Evolutionary conservation across 2,113 vertebrate genomes (phyloP).

Genomic region (Takifugu bimaculatus): DNA sequence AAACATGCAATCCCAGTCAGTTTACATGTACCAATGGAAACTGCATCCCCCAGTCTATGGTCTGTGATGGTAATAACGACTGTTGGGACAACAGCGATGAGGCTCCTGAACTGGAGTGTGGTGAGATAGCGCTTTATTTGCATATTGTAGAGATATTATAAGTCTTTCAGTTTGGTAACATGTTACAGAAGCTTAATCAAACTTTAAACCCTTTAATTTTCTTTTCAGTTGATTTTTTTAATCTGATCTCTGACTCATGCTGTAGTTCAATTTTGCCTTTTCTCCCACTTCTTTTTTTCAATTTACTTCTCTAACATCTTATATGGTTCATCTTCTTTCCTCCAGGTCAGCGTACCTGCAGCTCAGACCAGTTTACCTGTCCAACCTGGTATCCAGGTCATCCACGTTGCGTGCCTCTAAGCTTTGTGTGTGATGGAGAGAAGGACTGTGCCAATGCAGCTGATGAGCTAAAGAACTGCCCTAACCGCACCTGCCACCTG

Average conservation of each 20-base stretch:
- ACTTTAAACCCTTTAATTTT: neutral
- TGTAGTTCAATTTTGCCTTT: no score
- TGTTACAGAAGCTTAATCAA: neutral
- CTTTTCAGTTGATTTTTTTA: neutral
- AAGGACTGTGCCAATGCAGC: constrained; percentile 80
- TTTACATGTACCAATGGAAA: constrained; percentile 74
- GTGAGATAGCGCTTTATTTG: constrained; percentile 43
- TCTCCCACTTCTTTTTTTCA: no score
- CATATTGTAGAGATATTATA: neutral
- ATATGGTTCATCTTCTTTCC: neutral
- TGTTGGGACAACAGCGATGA: constrained; percentile 93
- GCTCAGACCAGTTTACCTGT: constrained; percentile 86
- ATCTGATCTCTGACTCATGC: no score
- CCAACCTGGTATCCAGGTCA: constrained; percentile 74
- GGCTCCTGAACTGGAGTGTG: constrained; percentile 75
- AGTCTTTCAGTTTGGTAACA: neutral
- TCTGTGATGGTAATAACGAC: constrained; percentile 84
- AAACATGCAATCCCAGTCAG: constrained; percentile 62
- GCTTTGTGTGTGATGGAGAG: constrained; percentile 85
- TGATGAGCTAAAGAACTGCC: constrained; percentile 72
- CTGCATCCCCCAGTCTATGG: constrained; percentile 60
- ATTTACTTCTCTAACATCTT: neutral
- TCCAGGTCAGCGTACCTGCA: constrained; percentile 77
- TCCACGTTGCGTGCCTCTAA: constrained; percentile 78
- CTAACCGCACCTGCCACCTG: constrained; percentile 69